Evolutionary conservation across 2,113 vertebrate species (phyloP).

Genomic region (Caloenas nicobarica): DNA sequence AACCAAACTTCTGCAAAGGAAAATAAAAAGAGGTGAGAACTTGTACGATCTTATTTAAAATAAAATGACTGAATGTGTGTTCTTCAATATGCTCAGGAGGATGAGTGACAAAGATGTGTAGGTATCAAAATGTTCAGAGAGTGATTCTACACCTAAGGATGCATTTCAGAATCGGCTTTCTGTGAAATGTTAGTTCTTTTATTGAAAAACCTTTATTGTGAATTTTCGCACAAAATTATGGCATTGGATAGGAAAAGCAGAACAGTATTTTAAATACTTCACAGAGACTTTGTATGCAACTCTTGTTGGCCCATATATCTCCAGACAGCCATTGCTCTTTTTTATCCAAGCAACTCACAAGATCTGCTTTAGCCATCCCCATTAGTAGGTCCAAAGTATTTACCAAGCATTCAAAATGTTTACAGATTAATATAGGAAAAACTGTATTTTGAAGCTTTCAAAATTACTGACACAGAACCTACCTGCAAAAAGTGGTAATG

Average conservation of each 20-base stretch:
- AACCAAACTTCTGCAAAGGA: not conserved
- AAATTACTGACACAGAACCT: not conserved
- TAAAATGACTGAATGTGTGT: not conserved
- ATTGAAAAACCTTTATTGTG: not conserved
- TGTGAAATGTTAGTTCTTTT: not conserved
- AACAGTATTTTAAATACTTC: not conserved
- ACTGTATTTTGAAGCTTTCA: not conserved
- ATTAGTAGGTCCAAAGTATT: not conserved
- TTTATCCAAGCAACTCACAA: not conserved
- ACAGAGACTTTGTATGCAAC: not conserved
- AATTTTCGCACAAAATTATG: not conserved
- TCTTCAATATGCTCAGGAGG: not conserved
- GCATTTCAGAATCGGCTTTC: not conserved
- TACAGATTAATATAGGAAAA: not conserved
- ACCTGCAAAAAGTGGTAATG: not conserved
- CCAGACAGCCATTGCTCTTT: not conserved
- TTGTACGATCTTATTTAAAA: not conserved
- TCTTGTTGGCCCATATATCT: not conserved
- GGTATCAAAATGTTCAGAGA: not conserved
- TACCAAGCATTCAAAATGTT: not conserved
- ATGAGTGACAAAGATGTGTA: not conserved
- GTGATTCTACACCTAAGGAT: not conserved
- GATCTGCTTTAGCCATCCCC: not conserved
- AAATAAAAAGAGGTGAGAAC: not conserved
- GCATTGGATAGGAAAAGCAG: not conserved